These are phyloP conservation scores for Anodontia alba DNA, from an alignment of 2,888 invertebrate species.

Conservation along the genomic window DNA sequence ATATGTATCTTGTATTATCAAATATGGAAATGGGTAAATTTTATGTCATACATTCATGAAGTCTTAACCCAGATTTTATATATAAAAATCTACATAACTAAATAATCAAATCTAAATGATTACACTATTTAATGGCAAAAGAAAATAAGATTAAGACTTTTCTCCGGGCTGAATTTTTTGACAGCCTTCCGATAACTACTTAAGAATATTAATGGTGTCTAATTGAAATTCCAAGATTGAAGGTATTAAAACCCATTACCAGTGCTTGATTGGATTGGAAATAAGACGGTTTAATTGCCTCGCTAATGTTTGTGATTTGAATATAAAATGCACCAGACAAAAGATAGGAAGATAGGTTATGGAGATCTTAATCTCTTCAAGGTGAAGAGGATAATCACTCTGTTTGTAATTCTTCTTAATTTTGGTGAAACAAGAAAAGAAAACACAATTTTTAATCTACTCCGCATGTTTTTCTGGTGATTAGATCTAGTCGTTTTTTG, in stretches of 20 bases:
- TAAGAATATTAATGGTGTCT: constrained; percentile 20
- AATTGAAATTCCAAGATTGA: constrained; percentile 18
- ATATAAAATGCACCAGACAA: not conserved
- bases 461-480: not conserved
- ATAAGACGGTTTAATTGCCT: constrained; percentile 21
- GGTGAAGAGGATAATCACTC: not conserved
- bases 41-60: no score
- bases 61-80: no score
- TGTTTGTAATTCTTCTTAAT: constrained; percentile 19
- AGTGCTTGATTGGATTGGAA: constrained; percentile 6
- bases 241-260: constrained; percentile 12
- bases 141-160: not conserved
- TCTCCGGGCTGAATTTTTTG: not conserved
- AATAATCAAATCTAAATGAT: no score
- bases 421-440: not conserved
- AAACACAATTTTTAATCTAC: not conserved
- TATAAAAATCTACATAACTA: no score
- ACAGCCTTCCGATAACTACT: not conserved
- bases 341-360: constrained; percentile 11
- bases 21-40: no score
- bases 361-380: not conserved
- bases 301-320: constrained; percentile 37
- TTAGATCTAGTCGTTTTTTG: not conserved
- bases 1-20: no score
- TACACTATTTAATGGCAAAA: no score